These are phyloP conservation scores for Drosophila leontia DNA, from an alignment of 1,140 invertebrate genomes.

Conservation along the genomic window DNA sequence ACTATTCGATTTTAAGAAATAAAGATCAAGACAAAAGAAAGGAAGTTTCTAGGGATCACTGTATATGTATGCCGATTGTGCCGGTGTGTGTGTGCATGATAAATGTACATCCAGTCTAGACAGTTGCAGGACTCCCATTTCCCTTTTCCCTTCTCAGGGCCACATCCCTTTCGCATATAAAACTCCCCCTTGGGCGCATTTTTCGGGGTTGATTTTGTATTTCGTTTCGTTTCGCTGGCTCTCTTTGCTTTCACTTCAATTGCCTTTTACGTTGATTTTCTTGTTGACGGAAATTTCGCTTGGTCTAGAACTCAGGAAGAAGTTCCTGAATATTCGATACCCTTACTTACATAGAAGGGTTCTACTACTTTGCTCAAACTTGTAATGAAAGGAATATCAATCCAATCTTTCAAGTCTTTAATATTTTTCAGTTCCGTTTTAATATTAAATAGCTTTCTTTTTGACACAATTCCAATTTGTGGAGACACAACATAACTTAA, in stretches of 20 bases:
- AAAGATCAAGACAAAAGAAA: neutral
- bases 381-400: neutral
- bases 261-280: slow-evolving; percentile 57
- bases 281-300: slow-evolving; percentile 71
- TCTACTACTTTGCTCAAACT: neutral
- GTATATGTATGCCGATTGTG: slow-evolving; percentile 9
- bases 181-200: slow-evolving; percentile 52
- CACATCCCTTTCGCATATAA: slow-evolving; percentile 25
- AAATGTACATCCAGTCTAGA: slow-evolving; percentile 75
- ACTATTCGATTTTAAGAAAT: neutral
- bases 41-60: slow-evolving; percentile 22
- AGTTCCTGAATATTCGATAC: slow-evolving; percentile 20
- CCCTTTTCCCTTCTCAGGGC: slow-evolving; percentile 1
- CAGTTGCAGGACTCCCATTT: slow-evolving; percentile 61
- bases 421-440: neutral
- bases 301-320: slow-evolving; percentile 59
- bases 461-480: neutral
- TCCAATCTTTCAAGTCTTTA: neutral
- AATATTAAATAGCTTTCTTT: neutral
- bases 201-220: slow-evolving; percentile 72
- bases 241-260: slow-evolving; percentile 57
- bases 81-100: slow-evolving; percentile 35
- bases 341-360: neutral
- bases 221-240: slow-evolving; percentile 47
- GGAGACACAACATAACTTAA: neutral